Percentiles rank a stretch among this genome's conserved stretches.
Conservation (phyloP, 2,113 vertebrate species). For the Papio anubis region DNA sequence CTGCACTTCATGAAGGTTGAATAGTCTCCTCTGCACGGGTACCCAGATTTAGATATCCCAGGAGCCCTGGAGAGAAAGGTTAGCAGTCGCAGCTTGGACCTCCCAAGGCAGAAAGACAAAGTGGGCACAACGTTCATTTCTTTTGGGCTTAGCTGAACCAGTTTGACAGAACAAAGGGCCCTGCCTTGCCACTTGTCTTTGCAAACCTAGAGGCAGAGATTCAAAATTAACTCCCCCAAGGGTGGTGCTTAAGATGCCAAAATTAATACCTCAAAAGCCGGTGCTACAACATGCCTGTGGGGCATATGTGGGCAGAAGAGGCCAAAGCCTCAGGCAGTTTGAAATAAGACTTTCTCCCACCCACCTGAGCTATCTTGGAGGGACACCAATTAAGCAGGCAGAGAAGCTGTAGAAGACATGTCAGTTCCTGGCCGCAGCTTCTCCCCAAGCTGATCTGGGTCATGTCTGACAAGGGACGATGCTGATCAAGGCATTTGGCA, state of each 20-base stretch:
- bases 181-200: background rate
- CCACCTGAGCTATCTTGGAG: background rate
- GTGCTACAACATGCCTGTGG: background rate
- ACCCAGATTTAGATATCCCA: background rate
- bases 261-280: background rate
- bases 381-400: constrained; percentile 9
- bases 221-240: constrained; percentile 8
- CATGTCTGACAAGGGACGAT: background rate
- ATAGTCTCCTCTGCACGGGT: background rate
- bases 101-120: background rate
- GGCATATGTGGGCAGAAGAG: constrained; percentile 26
- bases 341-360: background rate
- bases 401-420: background rate
- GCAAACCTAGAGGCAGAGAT: background rate
- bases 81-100: background rate
- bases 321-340: background rate
- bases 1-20: too few species aligned
- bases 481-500: background rate
- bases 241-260: background rate
- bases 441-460: background rate
- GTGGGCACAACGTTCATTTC: background rate
- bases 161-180: background rate
- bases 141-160: background rate
- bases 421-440: background rate
- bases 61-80: background rate